phyloP scores from a whole-genome alignment of 2,888 invertebrate species.

The Pristionchus exspectatus region DNA sequence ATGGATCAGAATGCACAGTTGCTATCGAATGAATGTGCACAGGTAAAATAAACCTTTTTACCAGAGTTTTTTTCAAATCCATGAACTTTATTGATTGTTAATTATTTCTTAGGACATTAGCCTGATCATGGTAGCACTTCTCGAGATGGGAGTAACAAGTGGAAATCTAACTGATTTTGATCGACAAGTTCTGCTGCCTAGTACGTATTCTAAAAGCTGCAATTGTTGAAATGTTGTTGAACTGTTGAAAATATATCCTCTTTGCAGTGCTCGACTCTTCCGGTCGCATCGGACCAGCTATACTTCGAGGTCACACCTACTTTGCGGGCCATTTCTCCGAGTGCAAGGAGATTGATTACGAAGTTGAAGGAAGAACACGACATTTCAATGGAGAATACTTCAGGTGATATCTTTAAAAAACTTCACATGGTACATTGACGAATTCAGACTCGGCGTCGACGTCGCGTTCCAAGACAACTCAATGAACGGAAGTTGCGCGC shows the following conservation, averaged over 20 bases:
- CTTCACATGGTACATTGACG: neutral
- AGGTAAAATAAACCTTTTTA: neutral
- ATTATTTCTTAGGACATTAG: neutral
- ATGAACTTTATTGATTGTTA: neutral
- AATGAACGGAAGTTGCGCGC: neutral
- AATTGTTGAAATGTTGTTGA: neutral
- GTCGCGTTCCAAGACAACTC: conserved; percentile 9
- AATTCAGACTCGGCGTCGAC: neutral
- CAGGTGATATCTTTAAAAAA: neutral
- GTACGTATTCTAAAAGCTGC: neutral
- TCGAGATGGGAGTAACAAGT: neutral
- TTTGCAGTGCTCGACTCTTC: conserved; percentile 16
- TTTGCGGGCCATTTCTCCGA: conserved; percentile 46
- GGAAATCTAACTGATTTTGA: conserved; percentile 24
- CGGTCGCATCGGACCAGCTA: neutral
- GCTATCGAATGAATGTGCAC: neutral
- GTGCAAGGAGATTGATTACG: conserved; percentile 4
- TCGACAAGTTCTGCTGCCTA: conserved; percentile 6
- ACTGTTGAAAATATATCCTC: neutral
- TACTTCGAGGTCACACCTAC: conserved; percentile 15
- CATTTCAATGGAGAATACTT: conserved; percentile 20
- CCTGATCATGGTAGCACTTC: neutral
- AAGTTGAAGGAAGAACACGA: conserved; percentile 28
- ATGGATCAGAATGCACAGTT: neutral
- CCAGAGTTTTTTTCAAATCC: neutral